phyloP scores from a whole-genome alignment of 30 jellyfish, hydroid and myxozoan genomes.

The Mastigias papua region DNA sequence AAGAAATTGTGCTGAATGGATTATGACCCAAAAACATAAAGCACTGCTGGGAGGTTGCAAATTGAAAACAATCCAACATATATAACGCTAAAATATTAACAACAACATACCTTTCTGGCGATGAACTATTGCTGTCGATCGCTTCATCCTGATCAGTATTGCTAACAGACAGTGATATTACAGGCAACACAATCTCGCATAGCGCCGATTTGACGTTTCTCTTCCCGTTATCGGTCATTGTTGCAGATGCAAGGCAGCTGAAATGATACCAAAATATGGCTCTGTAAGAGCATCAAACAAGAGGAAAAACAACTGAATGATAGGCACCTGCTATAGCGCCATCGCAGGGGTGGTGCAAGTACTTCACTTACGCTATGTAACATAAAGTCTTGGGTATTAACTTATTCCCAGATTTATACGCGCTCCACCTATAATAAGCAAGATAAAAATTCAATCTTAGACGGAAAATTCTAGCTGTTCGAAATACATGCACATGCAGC shows the following conservation, averaged over 20 bases:
- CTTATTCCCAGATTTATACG: no score
- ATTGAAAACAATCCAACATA: not conserved
- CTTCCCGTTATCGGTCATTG: conserved; percentile 54
- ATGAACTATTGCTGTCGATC: conserved; percentile 1
- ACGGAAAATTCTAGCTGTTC: no score
- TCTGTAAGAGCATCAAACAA: not conserved
- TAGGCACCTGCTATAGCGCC: conserved; percentile 47
- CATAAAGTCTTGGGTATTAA: no score
- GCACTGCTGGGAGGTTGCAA: not conserved
- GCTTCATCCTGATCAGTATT: conserved; percentile 30
- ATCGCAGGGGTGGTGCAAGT: conserved; percentile 8
- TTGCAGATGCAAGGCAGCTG: conserved; percentile 5
- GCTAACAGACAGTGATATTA: conserved; percentile 64
- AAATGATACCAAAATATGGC: not conserved
- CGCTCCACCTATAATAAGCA: no score
- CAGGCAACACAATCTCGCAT: conserved; percentile 61
- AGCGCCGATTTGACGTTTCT: conserved; percentile 56
- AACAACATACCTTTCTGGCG: conserved; percentile 41
- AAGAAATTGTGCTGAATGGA: no score
- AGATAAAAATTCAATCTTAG: no score
- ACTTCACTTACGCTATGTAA: no score
- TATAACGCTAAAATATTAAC: not conserved
- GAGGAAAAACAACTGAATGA: not conserved
- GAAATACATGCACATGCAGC: no score
- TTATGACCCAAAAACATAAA: not conserved